A percentile compares a stretch with the other conserved stretches of the same genome.
These are phyloP conservation scores for Oedothorax gibbosus DNA, from an alignment of 1,140 invertebrate genomes.

Conservation along the genomic window DNA sequence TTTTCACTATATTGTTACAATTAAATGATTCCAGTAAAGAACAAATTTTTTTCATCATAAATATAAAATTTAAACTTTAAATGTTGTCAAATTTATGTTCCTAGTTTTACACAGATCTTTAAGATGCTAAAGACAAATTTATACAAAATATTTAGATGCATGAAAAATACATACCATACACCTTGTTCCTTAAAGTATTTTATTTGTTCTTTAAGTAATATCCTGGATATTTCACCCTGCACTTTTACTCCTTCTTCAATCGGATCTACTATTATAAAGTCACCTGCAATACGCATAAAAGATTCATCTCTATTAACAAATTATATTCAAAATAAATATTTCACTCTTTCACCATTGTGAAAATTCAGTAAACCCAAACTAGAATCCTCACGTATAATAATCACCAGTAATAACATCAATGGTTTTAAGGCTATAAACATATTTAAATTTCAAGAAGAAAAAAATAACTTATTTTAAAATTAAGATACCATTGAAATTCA, in stretches of 20 bases:
- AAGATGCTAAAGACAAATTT: background rate
- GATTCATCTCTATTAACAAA: background rate
- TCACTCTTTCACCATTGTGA: background rate
- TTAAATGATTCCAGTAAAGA: background rate
- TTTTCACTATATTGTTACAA: background rate
- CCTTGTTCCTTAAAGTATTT: constrained; percentile 82
- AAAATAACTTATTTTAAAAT: no score
- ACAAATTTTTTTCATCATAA: background rate
- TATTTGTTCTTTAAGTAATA: constrained; percentile 85
- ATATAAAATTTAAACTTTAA: background rate
- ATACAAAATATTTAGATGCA: background rate
- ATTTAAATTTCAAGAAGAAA: no score
- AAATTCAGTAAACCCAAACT: background rate
- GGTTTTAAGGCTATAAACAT: no score
- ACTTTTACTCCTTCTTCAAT: constrained; percentile 92
- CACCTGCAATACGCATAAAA: constrained; percentile 67
- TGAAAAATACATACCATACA: constrained; percentile 73
- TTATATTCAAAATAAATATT: background rate
- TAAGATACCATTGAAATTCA: no score
- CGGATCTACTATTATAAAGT: constrained; percentile 87
- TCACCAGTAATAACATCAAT: no score
- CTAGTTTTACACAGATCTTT: background rate
- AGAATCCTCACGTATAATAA: background rate
- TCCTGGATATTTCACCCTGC: constrained; percentile 86
- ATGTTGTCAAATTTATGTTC: background rate